Conservation (phyloP, 1,140 invertebrate genomes). For the Bursaphelenchus mucronatus region DNA sequence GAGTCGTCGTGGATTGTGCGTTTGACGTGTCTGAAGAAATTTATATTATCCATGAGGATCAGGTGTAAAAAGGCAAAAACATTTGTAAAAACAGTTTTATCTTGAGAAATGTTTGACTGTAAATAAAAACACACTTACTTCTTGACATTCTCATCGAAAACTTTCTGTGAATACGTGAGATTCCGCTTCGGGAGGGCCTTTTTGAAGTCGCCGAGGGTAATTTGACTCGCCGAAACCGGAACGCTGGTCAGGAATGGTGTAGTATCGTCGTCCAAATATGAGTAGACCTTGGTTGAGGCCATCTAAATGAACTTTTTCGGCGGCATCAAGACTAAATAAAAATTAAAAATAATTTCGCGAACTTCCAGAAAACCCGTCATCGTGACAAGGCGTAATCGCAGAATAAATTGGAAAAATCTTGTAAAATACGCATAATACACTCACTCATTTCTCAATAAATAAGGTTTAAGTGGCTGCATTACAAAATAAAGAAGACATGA, state of each 20-base stretch:
- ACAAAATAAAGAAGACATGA: too few relatives aligned
- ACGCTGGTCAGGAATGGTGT: constrained; percentile 97
- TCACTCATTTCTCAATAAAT: too few relatives aligned
- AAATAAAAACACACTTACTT: constrained; percentile 19
- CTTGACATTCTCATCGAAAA: constrained; percentile 40
- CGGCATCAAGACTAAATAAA: too few relatives aligned
- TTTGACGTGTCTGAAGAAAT: constrained; percentile 4
- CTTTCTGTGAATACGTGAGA: constrained; percentile 86
- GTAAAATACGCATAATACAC: too few relatives aligned
- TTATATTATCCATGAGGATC: not conserved
- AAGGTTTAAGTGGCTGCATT: too few relatives aligned
- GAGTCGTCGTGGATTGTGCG: too few relatives aligned
- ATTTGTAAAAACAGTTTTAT: not conserved
- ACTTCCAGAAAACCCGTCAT: too few relatives aligned
- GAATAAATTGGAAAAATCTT: too few relatives aligned
- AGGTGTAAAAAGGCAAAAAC: not conserved
- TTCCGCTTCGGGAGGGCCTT: constrained; percentile 80
- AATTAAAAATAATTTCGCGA: too few relatives aligned
- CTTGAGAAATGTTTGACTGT: constrained; percentile 3
- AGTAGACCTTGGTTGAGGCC: constrained; percentile 32
- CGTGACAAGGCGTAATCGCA: too few relatives aligned
- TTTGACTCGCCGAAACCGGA: constrained; percentile 84
- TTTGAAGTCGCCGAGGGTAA: constrained; percentile 94
- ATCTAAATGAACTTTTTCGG: too few relatives aligned
- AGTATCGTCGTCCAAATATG: constrained; percentile 77